Base-by-base conservation (phyloP, 2,797 vertebrate genomes). In the Argya squamiceps region DNA sequence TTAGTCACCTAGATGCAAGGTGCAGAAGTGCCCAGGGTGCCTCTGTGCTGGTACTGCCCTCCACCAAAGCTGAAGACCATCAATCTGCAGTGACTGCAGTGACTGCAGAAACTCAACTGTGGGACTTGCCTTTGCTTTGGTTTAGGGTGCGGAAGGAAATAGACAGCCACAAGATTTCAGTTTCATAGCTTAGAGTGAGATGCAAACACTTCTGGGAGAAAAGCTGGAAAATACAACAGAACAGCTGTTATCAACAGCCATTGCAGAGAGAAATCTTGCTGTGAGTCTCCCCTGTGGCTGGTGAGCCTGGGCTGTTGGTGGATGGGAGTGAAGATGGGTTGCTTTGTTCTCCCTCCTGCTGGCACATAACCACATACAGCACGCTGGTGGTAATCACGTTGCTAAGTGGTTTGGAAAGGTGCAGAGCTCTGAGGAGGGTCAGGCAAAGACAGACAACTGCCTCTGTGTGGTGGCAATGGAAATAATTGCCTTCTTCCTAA, bases 61-160 rank as follows among this genome's bases (percentile, higher is more conserved):
- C 19, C 36, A 37, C 30, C 3, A 2, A 55, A 87, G 69, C 20
- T 17, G 49, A 39, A 56, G 69, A 32, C 9, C 27, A 37, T 44
- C 59, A 62, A 22, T 11, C n/a, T 49, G 26, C 68, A 62, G 50
- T 0, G 0, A 15, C n/a, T 56, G 23, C 68, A 59, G 73, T 2
- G 0, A 20, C 7, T 1, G 1, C 22, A n/a, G 36, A 29, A 77
- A 32, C 69, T 70, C 22, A 9, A 6, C n/a, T 2, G 2, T 0
- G 1, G 52, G 14, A 50, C 0, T 5, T 1, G 8, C 23, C 24
- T 63, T 20, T 2, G 0, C 46, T 69, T 37, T 47, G 65, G 32
- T 63, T 60, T 39, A 4, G 4, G 19, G 19, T 18, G 53, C 0
- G 1, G 74, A 34, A 92, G 68, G 71, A 90, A 90, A 47, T 1